A percentile compares a stretch with the other conserved stretches of the same genome.
These are phyloP conservation scores for Oscheius sp. DNA, from an alignment of 2,888 invertebrate species.

Conservation along the genomic window DNA sequence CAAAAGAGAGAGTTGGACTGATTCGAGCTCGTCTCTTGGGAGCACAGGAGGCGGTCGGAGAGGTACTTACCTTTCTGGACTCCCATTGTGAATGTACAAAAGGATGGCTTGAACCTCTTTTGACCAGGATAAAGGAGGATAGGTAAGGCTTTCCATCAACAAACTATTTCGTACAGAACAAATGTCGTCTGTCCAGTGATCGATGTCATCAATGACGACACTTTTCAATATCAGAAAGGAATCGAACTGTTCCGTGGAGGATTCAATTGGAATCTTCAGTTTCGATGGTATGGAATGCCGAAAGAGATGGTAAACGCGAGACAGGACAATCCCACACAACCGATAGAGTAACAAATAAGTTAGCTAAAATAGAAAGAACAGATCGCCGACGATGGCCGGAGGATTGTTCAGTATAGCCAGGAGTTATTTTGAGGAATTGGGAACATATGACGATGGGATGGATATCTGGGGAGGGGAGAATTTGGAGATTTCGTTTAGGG, in stretches of 20 bases:
- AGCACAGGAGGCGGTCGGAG: slow-evolving; percentile 86
- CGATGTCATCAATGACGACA: slow-evolving; percentile 93
- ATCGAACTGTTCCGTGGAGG: slow-evolving; percentile 97
- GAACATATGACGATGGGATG: slow-evolving; percentile 79
- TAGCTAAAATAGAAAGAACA: slow-evolving; percentile 25
- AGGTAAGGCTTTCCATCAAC: slow-evolving; percentile 72
- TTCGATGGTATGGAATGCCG: slow-evolving; percentile 78
- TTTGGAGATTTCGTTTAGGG: slow-evolving; percentile 92
- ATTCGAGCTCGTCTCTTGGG: slow-evolving; percentile 93
- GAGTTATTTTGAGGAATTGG: slow-evolving; percentile 86
- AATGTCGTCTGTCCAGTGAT: slow-evolving; percentile 85
- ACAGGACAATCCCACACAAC: slow-evolving; percentile 77
- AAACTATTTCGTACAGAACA: slow-evolving; percentile 70
- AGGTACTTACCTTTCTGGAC: slow-evolving; percentile 92
- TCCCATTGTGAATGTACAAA: slow-evolving; percentile 96
- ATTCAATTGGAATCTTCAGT: slow-evolving; percentile 95
- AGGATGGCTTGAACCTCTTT: slow-evolving; percentile 96
- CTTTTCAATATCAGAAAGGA: slow-evolving; percentile 87
- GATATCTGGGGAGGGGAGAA: slow-evolving; percentile 98
- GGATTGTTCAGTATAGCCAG: slow-evolving; percentile 89
- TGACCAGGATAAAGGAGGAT: slow-evolving; percentile 89
- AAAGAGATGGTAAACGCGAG: slow-evolving; percentile 70
- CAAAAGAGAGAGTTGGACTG: slow-evolving; percentile 90
- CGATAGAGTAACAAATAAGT: slow-evolving; percentile 73
- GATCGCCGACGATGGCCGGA: slow-evolving; percentile 91